Percentiles rank a stretch among this genome's conserved stretches.
These are phyloP conservation scores for Bufo bufo DNA, from an alignment of 2,113 vertebrate genomes.

Conservation along the genomic window DNA sequence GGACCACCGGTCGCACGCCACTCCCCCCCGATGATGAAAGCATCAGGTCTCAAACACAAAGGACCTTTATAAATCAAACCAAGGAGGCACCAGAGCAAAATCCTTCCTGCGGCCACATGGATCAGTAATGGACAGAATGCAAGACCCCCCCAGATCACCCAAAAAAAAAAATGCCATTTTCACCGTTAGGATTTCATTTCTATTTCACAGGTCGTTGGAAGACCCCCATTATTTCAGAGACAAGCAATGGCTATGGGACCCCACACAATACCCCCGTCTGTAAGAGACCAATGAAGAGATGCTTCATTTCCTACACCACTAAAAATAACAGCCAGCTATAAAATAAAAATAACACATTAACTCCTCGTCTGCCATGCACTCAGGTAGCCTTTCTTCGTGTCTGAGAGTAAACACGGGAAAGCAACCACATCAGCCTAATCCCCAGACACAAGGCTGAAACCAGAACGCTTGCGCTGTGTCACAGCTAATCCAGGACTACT, in stretches of 20 bases:
- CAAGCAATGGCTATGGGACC: background rate
- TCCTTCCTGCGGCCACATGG: background rate
- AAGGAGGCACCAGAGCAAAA: background rate
- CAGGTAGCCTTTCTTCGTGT: background rate
- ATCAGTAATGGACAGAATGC: background rate
- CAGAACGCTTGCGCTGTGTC: constrained; percentile 9
- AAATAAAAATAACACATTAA: background rate
- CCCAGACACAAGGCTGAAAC: constrained; percentile 33
- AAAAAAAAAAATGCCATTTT: too few species aligned
- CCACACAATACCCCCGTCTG: constrained; percentile 35
- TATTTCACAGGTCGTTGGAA: background rate
- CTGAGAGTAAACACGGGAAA: constrained; percentile 19
- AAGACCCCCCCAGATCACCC: background rate
- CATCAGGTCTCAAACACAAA: constrained; percentile 48
- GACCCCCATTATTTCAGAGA: background rate
- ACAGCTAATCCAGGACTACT: constrained; percentile 16
- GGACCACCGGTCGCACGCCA: constrained; percentile 45
- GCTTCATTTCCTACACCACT: constrained; percentile 32
- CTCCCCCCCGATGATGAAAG: constrained; percentile 46
- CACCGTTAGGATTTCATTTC: background rate
- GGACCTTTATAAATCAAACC: constrained; percentile 50
- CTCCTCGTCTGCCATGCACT: background rate
- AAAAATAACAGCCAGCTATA: constrained; percentile 12
- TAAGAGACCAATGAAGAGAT: constrained; percentile 9
- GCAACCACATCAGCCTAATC: background rate